A percentile compares a stretch with the other conserved stretches of the same genome.
Evolutionary conservation across 2,888 invertebrate genomes (phyloP).

Genomic region (Masnerella sp.): DNA sequence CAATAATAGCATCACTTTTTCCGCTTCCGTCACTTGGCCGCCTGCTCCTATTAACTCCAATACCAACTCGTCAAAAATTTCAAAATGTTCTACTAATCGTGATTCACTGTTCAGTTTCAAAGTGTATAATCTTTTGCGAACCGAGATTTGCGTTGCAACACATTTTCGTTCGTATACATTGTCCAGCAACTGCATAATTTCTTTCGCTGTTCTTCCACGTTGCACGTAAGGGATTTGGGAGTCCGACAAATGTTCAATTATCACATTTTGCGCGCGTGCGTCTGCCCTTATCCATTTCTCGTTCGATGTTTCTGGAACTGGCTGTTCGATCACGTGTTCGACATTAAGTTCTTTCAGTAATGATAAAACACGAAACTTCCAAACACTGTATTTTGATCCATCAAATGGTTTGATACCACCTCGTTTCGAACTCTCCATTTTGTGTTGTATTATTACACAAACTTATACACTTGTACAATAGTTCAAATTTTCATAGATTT

Average conservation of each 20-base stretch:
- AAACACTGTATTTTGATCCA: constrained; percentile 12
- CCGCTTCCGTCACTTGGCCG: too few relatives aligned
- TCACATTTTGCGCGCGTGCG: constrained; percentile 29
- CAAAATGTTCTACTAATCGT: too few relatives aligned
- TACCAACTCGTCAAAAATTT: too few relatives aligned
- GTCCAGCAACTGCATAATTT: constrained; percentile 49
- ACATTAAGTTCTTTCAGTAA: constrained; percentile 32
- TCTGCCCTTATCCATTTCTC: constrained; percentile 31
- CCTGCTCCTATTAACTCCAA: too few relatives aligned
- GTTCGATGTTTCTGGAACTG: not conserved
- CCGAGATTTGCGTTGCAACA: constrained; percentile 52
- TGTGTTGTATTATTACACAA: too few relatives aligned
- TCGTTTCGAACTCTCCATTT: constrained; percentile 23
- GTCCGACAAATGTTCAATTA: constrained; percentile 51
- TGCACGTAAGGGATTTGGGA: constrained; percentile 40
- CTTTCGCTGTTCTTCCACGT: constrained; percentile 25
- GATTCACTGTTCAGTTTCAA: too few relatives aligned
- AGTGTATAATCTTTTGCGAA: constrained; percentile 41
- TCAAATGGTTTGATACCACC: constrained; percentile 34
- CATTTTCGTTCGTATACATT: constrained; percentile 61
- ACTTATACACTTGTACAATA: too few relatives aligned
- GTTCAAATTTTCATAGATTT: too few relatives aligned
- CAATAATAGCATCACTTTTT: too few relatives aligned
- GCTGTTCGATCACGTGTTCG: constrained; percentile 26
- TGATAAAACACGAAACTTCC: constrained; percentile 30